Conservation (phyloP, 92 coral and sea anemone genomes). For the Muricea muricata region DNA sequence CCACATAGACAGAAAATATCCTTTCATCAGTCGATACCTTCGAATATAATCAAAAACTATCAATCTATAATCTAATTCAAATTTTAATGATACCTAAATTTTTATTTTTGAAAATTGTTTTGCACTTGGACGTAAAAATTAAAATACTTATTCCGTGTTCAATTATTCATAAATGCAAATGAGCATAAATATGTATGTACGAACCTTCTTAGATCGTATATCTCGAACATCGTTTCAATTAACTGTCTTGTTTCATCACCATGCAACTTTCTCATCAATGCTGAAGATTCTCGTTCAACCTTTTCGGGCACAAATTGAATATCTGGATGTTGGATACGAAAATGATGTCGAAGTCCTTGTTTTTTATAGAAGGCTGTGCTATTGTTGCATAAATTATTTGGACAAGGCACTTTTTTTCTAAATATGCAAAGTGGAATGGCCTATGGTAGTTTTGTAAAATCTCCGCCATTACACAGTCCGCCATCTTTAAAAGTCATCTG, state of each 20-base stretch:
- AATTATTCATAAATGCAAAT: neutral
- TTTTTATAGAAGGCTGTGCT: neutral
- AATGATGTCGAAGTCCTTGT: constrained; percentile 20
- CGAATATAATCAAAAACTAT: neutral
- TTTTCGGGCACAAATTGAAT: neutral
- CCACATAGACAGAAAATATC: constrained; percentile 8
- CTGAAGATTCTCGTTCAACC: neutral
- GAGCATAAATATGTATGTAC: neutral
- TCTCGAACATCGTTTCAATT: constrained; percentile 2
- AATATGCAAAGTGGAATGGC: constrained; percentile 1
- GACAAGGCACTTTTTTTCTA: constrained; percentile 12
- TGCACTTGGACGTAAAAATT: neutral
- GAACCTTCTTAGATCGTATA: neutral
- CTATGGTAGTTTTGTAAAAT: neutral
- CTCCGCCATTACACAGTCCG: neutral
- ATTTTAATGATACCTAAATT: no score
- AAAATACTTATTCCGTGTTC: neutral
- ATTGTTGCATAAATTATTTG: neutral
- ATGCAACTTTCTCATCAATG: neutral
- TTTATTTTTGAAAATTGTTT: neutral
- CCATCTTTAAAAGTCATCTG: constrained; percentile 14
- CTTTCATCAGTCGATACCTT: constrained; percentile 47
- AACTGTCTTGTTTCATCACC: neutral
- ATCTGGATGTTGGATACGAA: neutral
- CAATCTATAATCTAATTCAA: no score